phyloP scores from a whole-genome alignment of 1,140 invertebrate species.

The Hycleus phaleratus region DNA sequence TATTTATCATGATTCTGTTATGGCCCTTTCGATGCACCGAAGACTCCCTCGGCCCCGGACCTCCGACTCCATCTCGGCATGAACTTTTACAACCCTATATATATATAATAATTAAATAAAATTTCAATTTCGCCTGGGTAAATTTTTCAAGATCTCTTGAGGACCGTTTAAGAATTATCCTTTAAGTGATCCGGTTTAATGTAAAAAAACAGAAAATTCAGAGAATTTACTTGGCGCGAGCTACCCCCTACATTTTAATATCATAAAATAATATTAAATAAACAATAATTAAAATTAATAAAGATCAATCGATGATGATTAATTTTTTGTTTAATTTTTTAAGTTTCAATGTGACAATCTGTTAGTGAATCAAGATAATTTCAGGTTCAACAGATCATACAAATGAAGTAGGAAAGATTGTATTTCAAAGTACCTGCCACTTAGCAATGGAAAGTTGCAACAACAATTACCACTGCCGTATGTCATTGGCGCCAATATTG shows the following conservation, averaged over 20 bases:
- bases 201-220: slow-evolving; percentile 4
- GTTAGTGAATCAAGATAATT: slow-evolving; percentile 10
- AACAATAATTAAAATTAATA: background rate
- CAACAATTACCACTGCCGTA: slow-evolving; percentile 66
- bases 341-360: background rate
- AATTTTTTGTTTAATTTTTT: background rate
- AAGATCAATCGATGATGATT: background rate
- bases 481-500: slow-evolving; percentile 67
- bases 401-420: slow-evolving; percentile 35
- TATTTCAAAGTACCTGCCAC: slow-evolving; percentile 68
- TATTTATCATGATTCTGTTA: background rate
- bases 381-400: slow-evolving; percentile 28
- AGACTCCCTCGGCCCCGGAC: slow-evolving; percentile 11
- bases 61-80: slow-evolving; percentile 14
- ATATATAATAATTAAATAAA: slow-evolving; percentile 8
- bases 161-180: slow-evolving; percentile 7
- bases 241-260: slow-evolving; percentile 8
- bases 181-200: background rate
- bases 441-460: slow-evolving; percentile 66
- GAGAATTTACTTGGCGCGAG: slow-evolving; percentile 10
- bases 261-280: background rate
- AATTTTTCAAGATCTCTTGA: slow-evolving; percentile 14
- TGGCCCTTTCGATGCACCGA: slow-evolving; percentile 4
- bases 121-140: slow-evolving; percentile 10
- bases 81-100: background rate